Evolutionary conservation across 2,888 invertebrate genomes (phyloP), one percentile per base, ranked within the genome.

Genomic region (Dasypogon diadema): DNA sequence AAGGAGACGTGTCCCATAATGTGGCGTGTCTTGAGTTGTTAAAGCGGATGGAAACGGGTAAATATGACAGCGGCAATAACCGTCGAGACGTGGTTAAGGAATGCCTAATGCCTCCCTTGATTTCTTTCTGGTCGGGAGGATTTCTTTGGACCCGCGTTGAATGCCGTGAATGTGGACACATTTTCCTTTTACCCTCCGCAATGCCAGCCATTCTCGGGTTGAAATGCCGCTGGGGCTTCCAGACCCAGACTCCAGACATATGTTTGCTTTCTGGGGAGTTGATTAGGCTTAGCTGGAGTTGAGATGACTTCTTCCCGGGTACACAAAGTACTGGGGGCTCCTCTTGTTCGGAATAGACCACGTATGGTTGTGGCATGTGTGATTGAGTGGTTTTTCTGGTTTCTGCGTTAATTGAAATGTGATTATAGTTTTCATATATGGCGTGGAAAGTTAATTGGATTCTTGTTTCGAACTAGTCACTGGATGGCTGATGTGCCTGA

Each of bases 311-410:
- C 54, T 51, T 70, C 34, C n/a, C n/a, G n/a, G n/a, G 68, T 26
- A 51, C 68, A 16, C 26, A 37, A 48, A 22, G 22, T 21, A 37
- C 63, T 63, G 21, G 58, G 14, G 10, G 12, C 42, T 30, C 65
- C 24, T 68, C 12, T 58, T n/a, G 58, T n/a, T 3, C 8, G 22
- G 46, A 22, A 42, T 24, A 42, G 73, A 46, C 56, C 58, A 74
- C 73, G 73, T 74, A 74, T 74, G 75, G 63, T 16, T 65, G 16
- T 75, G 75, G 65, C 75, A 75, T 65, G 51, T 75, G 54, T 75
- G 75, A 75, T 75, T 75, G 75, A 75, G 75, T 75, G 75, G 75
- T 65, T 75, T 75, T 75, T 75, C 75, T 75, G 75, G 75, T 75
- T 75, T 74, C 75, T 65, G 65, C 65, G 75, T 75, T 75, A 75